Percentiles rank a stretch among this genome's conserved stretches.
phyloP scores from a whole-genome alignment of 2,888 invertebrate species.

The Ypsolopha sequella region DNA sequence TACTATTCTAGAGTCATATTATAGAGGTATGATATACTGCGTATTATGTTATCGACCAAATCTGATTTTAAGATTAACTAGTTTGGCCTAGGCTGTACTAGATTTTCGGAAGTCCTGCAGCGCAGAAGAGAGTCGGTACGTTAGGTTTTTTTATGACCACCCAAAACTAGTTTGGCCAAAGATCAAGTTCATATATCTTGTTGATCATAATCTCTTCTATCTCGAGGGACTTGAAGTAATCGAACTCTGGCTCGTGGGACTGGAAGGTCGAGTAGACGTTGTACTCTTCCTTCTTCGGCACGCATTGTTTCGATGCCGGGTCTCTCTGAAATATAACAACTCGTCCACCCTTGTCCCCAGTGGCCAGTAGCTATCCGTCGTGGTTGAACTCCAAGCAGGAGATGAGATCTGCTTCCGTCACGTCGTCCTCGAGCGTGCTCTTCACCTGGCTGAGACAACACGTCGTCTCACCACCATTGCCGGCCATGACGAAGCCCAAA shows the following conservation, averaged over 20 bases:
- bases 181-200: too few species aligned
- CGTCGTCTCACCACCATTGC: conserved; percentile 96
- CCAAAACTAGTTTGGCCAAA: too few species aligned
- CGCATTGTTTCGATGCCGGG: conserved; percentile 83
- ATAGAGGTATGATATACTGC: too few species aligned
- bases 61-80: too few species aligned
- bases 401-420: conserved; percentile 99
- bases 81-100: too few species aligned
- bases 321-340: conserved; percentile 99
- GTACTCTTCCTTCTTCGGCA: conserved; percentile 96
- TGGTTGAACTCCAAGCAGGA: conserved; percentile 99
- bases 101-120: too few species aligned
- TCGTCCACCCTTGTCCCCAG: conserved; percentile 99
- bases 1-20: too few species aligned
- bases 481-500: too few species aligned
- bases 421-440: conserved; percentile 98
- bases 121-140: too few species aligned
- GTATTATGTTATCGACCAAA: too few species aligned
- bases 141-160: too few species aligned
- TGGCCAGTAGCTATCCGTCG: conserved; percentile 98
- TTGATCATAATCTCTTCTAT: conserved; percentile 99
- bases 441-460: conserved; percentile 99
- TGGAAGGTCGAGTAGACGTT: conserved; percentile 99
- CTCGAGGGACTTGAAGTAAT: conserved; percentile 99
- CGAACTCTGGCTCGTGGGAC: conserved; percentile 99